Conservation (phyloP, 2,888 invertebrate genomes). For the Andricus curvator region DNA sequence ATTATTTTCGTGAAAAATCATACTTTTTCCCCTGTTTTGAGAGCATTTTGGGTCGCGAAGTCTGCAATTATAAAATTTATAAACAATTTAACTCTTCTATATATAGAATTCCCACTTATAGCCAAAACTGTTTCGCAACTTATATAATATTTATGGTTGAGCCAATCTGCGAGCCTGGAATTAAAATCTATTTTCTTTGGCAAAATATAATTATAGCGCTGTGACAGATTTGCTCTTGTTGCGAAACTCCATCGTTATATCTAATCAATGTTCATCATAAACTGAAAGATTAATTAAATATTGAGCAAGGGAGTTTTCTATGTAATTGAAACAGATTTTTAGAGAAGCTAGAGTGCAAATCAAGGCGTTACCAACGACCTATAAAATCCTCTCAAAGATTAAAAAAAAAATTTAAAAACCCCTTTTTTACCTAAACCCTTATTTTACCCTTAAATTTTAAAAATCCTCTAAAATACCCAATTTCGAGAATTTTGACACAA, state of each 20-base stretch:
- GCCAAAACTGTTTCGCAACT: too few relatives aligned
- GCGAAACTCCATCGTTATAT: not conserved
- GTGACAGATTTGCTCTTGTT: not conserved
- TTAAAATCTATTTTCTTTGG: not conserved
- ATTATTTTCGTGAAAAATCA: too few relatives aligned
- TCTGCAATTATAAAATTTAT: too few relatives aligned
- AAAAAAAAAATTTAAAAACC: not conserved
- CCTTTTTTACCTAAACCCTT: too few relatives aligned
- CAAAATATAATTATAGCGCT: slow-evolving; percentile 3
- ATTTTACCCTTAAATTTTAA: too few relatives aligned
- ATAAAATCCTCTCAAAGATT: slow-evolving; percentile 7
- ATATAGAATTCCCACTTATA: too few relatives aligned
- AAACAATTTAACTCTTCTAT: not conserved
- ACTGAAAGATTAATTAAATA: slow-evolving; percentile 18
- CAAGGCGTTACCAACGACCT: slow-evolving; percentile 28
- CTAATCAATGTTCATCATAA: slow-evolving; percentile 13
- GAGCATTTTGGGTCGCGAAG: not conserved
- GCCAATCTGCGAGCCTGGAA: not conserved
- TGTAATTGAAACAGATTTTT: not conserved
- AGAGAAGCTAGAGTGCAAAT: slow-evolving; percentile 15
- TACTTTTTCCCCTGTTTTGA: too few relatives aligned
- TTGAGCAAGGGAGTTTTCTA: slow-evolving; percentile 24
- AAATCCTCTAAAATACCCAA: too few relatives aligned
- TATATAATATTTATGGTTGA: not conserved
- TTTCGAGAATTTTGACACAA: too few relatives aligned